Base-by-base conservation (phyloP, 2,888 invertebrate genomes). In the Tricholauxania praeusta region DNA sequence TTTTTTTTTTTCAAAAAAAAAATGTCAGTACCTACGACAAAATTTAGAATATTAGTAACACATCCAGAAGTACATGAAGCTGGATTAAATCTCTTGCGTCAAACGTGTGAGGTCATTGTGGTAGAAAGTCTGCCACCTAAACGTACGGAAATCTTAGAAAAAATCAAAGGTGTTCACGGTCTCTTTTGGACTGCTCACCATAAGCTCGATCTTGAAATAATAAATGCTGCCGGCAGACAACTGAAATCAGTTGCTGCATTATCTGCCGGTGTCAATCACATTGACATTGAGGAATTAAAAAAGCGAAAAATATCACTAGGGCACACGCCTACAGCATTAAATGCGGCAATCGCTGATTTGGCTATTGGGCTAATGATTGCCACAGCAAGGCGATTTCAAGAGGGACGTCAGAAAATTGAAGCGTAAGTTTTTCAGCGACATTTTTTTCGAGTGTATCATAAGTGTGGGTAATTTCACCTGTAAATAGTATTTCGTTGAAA, bases 241-340 rank as follows among this genome's bases (percentile, higher is more conserved):
- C 83, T 97, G 71, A 93, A 93, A 87, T 92, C 92, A 0, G 89
- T 97, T 1, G 91, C 92, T 0, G 93, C 96, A 0, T 93, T 95
- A 92, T 94, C 96, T 0, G 95, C 96, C 1, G 97, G 97, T 14
- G 91, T 92, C 74, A 96, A 98, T 84, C 94, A 95, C 80, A 90
- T 96, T 57, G 94, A 96, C 81, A 78, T 94, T 0, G 86, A 88
- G 0, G 95, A 92, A 82, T 89, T 96, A 66, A 91, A 91, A 83
- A 89, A 88, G 55, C 90, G 93, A 12, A 91, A 91, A 7, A 91
- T 98, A 66, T 89, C 89, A 48, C 88, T 97, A 1, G 96, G 96
- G 0, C 92, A 94, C 79, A 95, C 96, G 0, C 95, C 95, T 0
- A 88, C 90, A 48, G 94, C 95, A 0, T 87, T 96, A 7, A 91